Conservation (phyloP, 2,888 invertebrate genomes). For the Neria commutata region DNA sequence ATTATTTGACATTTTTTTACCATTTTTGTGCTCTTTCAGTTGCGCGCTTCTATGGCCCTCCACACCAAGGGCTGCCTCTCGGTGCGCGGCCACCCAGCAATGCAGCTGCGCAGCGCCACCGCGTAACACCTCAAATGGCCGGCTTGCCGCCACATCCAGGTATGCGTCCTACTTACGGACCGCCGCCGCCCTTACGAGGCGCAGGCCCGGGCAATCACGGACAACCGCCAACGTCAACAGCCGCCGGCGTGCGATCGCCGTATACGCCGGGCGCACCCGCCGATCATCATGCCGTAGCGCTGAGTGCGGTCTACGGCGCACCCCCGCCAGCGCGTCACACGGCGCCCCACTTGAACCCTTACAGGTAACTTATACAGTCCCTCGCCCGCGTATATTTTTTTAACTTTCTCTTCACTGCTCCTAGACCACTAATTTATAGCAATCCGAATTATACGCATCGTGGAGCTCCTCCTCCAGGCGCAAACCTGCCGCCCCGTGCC, state of each 20-base stretch:
- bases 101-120: constrained; percentile 36
- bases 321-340: constrained; percentile 56
- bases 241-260: constrained; percentile 23
- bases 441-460: constrained; percentile 57
- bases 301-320: constrained; percentile 35
- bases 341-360: constrained; percentile 55
- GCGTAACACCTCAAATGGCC: constrained; percentile 36
- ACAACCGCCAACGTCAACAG: constrained; percentile 20
- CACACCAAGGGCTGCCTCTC: too few relatives aligned
- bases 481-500: constrained; percentile 42
- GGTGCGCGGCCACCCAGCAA: too few relatives aligned
- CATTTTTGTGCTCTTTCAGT: constrained; percentile 29
- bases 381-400: background rate
- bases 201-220: constrained; percentile 34
- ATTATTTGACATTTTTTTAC: background rate
- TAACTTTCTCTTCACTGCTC: background rate
- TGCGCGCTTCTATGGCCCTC: constrained; percentile 50
- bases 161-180: constrained; percentile 57
- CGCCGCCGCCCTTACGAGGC: constrained; percentile 57
- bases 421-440: constrained; percentile 55
- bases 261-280: constrained; percentile 41
- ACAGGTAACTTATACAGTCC: constrained; percentile 43
- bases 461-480: constrained; percentile 43
- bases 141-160: constrained; percentile 39
- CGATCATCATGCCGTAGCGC: constrained; percentile 40